These are phyloP conservation scores for Dexiosoma caninum DNA, from an alignment of 2,888 invertebrate genomes.

Conservation along the genomic window DNA sequence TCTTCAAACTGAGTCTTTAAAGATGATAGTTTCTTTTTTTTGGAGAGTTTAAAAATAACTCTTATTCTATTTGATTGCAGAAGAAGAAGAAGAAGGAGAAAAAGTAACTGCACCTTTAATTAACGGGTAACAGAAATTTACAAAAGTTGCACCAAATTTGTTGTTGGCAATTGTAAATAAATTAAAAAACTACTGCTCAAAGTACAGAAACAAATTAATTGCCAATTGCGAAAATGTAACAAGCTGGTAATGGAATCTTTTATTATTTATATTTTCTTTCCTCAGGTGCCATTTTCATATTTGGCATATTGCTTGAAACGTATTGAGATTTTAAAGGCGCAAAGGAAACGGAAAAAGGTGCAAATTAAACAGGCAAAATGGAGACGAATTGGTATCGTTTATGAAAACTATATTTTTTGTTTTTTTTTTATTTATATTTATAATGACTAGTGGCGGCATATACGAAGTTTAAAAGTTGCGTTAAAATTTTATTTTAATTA, in stretches of 20 bases:
- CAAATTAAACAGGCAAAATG: not conserved
- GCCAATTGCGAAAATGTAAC: conserved; percentile 46
- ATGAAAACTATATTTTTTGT: not conserved
- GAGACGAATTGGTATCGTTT: not conserved
- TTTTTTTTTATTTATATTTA: no score
- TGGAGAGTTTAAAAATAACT: not conserved
- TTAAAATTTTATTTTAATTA: no score
- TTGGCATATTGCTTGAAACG: not conserved
- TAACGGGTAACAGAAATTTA: not conserved
- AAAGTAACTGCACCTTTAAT: not conserved
- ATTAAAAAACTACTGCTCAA: conserved; percentile 41
- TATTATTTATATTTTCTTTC: not conserved
- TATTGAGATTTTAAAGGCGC: not conserved
- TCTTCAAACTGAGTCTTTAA: no score
- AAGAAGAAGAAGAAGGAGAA: no score
- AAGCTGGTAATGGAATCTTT: conserved; percentile 36
- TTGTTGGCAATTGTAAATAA: conserved; percentile 23
- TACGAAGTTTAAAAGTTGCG: not conserved
- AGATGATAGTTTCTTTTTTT: not conserved
- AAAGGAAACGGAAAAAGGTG: not conserved
- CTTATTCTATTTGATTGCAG: conserved; percentile 3
- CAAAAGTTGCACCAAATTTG: not conserved
- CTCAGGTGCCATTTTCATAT: not conserved
- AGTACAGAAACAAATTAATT: conserved; percentile 50
- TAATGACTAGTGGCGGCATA: not conserved